Evolutionary conservation across 2,797 vertebrate genomes (phyloP), one percentile per base, ranked within the genome.

Genomic region (Sarcophilus harrisii): DNA sequence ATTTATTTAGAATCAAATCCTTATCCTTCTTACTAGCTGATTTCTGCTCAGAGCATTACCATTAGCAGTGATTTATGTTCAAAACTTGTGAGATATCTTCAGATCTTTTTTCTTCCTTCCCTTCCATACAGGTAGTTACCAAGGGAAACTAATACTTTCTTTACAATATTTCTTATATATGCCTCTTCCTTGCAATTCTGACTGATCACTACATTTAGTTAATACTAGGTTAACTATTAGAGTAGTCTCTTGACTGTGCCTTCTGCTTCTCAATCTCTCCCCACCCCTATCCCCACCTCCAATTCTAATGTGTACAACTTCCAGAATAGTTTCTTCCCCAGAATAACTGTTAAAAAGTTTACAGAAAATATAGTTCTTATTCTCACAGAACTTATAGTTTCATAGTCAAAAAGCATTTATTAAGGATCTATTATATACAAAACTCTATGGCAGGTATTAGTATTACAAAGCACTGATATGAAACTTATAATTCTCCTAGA

Each of bases 291-390:
- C 93, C 58, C 52, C 0, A 18, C n/a, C 18, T 73, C n/a, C n/a
- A 38, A 16, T 66, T 38, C 66, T 38, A 38, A 24, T 87, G 21
- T 18, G 91, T 1, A 29, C 52, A 62, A 94, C 6, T 24, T 91
- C 21, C 93, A 93, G 27, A 58, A 58, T 59, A 66, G 89, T 73
- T 24, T 96, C 92, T 24, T 96, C 92, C 14, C 55, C 87, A 93
- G 55, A 58, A 91, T 73, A 92, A 57, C 27, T 73, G 90, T 38
- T 49, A 66, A 55, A 55, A 11, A 55, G 9, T 55, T 55, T 55
- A 55, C 54, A 55, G 10, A 55, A 55, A 55, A 55, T 55, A 55
- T 10, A 55, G 54, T 10, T 55, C 54, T 55, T 55, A 10, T 11
- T 55, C 54, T 55, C 54, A 55, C 54, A 55, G 54, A 55, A 5